Conservation (phyloP, 2,113 vertebrate genomes). For the Benitochromis conjunctus region DNA sequence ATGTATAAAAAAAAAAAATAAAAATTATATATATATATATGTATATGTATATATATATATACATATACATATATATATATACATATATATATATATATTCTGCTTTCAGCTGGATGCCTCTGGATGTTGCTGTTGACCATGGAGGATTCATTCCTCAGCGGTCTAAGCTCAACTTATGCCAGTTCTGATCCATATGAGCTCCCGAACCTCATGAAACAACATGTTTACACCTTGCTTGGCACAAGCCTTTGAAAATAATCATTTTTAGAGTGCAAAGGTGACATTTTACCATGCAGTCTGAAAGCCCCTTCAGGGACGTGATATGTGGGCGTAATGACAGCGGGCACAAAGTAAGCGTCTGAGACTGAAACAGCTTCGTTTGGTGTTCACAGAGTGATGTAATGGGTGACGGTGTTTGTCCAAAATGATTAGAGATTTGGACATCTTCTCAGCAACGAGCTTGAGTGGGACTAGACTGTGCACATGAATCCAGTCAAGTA, state of each 20-base stretch:
- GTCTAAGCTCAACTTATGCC: neutral
- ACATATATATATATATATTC: too few relatives aligned
- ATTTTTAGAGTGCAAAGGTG: neutral
- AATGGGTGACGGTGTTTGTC: neutral
- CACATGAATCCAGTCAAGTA: neutral
- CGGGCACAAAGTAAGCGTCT: neutral
- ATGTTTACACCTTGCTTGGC: neutral
- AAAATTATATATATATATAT: too few relatives aligned
- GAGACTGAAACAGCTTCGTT: neutral
- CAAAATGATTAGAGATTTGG: neutral
- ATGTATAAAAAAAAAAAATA: too few relatives aligned
- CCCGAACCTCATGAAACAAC: accelerated
- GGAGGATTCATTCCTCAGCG: accelerated
- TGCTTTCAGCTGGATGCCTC: neutral
- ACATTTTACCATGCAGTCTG: neutral
- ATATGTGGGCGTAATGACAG: neutral
- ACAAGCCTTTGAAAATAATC: neutral
- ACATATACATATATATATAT: too few relatives aligned
- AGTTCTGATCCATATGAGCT: neutral
- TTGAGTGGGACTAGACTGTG: neutral
- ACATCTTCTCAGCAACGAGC: neutral
- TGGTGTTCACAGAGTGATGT: neutral
- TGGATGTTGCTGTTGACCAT: neutral
- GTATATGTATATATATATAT: too few relatives aligned
- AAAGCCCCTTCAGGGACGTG: neutral